Evolutionary conservation across 2,888 invertebrate species (phyloP), one percentile per base, ranked within the genome.

Genomic region (Cataglyphis albicans): DNA sequence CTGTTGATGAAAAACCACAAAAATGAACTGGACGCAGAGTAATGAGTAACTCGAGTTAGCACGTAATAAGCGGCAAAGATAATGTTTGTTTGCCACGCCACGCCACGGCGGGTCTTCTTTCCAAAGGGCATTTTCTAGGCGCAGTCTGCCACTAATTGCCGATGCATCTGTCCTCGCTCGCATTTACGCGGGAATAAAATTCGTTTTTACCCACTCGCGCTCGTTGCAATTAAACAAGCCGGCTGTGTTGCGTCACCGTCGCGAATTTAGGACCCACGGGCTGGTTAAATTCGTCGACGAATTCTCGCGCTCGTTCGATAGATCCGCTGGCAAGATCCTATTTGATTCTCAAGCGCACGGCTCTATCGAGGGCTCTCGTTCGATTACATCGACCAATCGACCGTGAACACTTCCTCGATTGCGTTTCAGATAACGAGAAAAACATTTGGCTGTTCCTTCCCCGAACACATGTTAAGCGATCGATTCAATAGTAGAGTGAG

Each of bases 121-220:
- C 70, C 73, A 82, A 87, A 84, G 82, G 86, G 84, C 84, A 83
- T 84, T 89, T 84, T 83, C 89, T 85, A 84, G 90, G 87, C 83
- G 89, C 90, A 89, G 89, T 85, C 86, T 83, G 86, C 64, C 86
- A 87, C 83, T 90, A 90, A 90, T 90, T 90, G 83, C 84, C 83
- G 83, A 52, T 68, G 86, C 90, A 86, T 89, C 90, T 89, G 89
- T 64, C 86, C 76, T 83, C 86, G 85, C 78, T 83, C 81, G 84
- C 85, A 65, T 85, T 84, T 81, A 76, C 83, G 74, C 76, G 68
- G 57, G 65, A 81, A 83, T 52, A 52, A 52, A 52, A 52, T 52
- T 6, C n/a, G n/a, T n/a, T n/a, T 52, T 52, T 52, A 52, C 48
- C 18, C 48, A 52, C n/a, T 88, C 83, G 68, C 78, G 83, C 82